phyloP scores from a whole-genome alignment of 1,140 invertebrate genomes.

The Amphibalanus amphitrite region DNA sequence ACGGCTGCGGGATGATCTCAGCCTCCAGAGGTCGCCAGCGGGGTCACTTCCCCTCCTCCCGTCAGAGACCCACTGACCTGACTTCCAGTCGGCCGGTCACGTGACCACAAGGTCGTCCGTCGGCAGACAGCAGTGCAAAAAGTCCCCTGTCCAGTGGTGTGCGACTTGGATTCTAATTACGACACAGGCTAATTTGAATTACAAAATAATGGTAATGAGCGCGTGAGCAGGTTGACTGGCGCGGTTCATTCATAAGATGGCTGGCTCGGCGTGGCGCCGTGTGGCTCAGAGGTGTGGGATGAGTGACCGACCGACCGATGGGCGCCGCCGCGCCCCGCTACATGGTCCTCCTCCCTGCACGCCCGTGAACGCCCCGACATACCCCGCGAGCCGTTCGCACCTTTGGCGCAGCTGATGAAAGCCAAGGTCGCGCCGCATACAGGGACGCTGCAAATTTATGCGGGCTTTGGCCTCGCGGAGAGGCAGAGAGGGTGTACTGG shows the following conservation, averaged over 20 bases:
- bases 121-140: background rate
- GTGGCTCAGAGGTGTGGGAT: background rate
- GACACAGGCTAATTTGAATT: background rate
- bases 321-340: too few relatives aligned
- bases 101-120: background rate
- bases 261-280: background rate
- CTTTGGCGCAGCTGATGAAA: too few relatives aligned
- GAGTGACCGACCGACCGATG: background rate
- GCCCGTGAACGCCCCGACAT: too few relatives aligned
- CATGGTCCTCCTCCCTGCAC: too few relatives aligned
- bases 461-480: too few relatives aligned
- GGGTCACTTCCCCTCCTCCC: background rate
- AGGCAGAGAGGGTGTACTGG: too few relatives aligned
- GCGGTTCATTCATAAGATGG: background rate
- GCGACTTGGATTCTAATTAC: background rate
- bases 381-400: too few relatives aligned
- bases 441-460: too few relatives aligned
- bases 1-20: background rate
- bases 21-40: background rate
- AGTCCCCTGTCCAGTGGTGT: background rate
- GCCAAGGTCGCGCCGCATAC: too few relatives aligned
- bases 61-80: background rate
- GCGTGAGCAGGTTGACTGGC: background rate
- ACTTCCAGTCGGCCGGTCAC: background rate
- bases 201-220: constrained; percentile 2